phyloP scores from a whole-genome alignment of 2,797 vertebrate genomes.

The Aeoliscus strigatus region DNA sequence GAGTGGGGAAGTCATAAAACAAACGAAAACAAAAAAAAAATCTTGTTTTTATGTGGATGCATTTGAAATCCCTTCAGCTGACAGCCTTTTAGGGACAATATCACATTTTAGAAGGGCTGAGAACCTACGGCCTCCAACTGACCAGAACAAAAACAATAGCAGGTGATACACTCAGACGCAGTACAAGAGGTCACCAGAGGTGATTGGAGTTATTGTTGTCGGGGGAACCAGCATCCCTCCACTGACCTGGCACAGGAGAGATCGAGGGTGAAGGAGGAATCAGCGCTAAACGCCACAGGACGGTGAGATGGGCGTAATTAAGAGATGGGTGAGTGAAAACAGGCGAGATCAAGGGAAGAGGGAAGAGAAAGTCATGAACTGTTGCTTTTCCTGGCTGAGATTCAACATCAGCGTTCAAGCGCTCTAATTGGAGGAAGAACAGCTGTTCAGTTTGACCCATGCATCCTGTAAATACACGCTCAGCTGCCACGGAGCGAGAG shows the following conservation, averaged over 20 bases:
- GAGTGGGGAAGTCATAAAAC: too few species aligned
- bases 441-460: slow-evolving; percentile 49
- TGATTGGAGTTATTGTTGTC: slow-evolving; percentile 27
- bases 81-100: too few species aligned
- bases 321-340: slow-evolving; percentile 4
- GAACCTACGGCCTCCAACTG: too few species aligned
- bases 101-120: too few species aligned
- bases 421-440: slow-evolving; percentile 45
- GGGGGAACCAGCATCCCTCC: slow-evolving; percentile 33
- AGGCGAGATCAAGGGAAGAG: slow-evolving; percentile 1
- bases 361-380: slow-evolving; percentile 1
- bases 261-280: too few species aligned
- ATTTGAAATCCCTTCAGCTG: too few species aligned
- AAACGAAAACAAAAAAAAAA: too few species aligned
- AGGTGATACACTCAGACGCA: slow-evolving; percentile 11
- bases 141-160: slow-evolving; percentile 8
- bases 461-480: slow-evolving; percentile 15
- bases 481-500: background rate
- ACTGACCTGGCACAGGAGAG: slow-evolving; percentile 13
- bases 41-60: too few species aligned
- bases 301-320: too few species aligned
- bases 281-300: too few species aligned
- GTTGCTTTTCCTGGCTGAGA: slow-evolving; percentile 6
- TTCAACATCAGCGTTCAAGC: slow-evolving; percentile 20
- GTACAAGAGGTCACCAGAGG: slow-evolving; percentile 23